phyloP scores from a whole-genome alignment of 2,113 vertebrate genomes.

The Megaleporinus macrocephalus region DNA sequence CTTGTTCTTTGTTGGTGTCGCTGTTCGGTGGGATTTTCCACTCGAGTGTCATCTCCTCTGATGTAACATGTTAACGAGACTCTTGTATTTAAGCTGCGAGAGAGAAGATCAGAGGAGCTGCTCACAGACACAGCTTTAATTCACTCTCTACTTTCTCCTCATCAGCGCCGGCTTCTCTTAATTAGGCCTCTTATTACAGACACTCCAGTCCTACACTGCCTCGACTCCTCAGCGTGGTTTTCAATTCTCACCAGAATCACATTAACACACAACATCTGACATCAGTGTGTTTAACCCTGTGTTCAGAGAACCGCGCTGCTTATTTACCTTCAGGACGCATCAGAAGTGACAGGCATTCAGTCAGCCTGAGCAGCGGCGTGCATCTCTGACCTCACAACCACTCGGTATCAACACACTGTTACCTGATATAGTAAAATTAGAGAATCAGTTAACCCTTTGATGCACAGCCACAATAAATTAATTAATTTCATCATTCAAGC shows the following conservation, averaged over 20 bases:
- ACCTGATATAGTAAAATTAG: too few relatives aligned
- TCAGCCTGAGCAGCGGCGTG: too few relatives aligned
- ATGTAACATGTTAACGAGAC: conserved; percentile 39
- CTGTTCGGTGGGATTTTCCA: conserved; percentile 11
- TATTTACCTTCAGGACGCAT: too few relatives aligned
- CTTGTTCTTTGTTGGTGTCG: not conserved
- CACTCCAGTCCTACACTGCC: conserved; percentile 2
- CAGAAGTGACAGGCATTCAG: too few relatives aligned
- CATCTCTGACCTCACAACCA: too few relatives aligned
- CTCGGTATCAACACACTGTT: too few relatives aligned
- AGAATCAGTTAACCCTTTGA: too few relatives aligned
- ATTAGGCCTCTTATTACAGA: conserved; percentile 15
- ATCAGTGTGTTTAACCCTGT: not conserved
- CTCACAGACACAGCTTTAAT: conserved; percentile 14
- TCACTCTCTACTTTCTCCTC: not conserved
- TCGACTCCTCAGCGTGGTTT: not conserved
- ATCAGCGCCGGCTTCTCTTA: conserved; percentile 19
- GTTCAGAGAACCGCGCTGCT: not conserved
- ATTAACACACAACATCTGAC: conserved; percentile 5
- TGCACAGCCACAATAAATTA: too few relatives aligned
- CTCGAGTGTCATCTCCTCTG: conserved; percentile 16
- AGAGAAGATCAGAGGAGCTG: conserved; percentile 34
- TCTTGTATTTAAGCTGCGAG: not conserved
- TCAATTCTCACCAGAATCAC: not conserved
- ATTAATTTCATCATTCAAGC: too few relatives aligned